Evolutionary conservation across 2,888 invertebrate species (phyloP).

Genomic region (Sceliomorpha sp.): DNA sequence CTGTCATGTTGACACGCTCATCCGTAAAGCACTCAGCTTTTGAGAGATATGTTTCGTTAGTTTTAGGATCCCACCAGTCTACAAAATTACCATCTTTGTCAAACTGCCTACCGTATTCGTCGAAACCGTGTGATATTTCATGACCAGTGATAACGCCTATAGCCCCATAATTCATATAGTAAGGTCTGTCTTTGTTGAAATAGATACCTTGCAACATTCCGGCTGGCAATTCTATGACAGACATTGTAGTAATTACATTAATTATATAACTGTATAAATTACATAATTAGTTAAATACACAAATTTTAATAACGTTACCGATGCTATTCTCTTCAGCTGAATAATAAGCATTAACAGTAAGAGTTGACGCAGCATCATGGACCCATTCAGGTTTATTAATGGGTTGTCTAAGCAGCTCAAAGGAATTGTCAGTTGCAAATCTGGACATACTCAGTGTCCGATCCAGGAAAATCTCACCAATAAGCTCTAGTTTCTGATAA

Average conservation of each 20-base stretch:
- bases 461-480: slow-evolving; percentile 78
- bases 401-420: slow-evolving; percentile 80
- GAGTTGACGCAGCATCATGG: slow-evolving; percentile 80
- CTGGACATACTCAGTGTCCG: slow-evolving; percentile 81
- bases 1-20: too few relatives aligned
- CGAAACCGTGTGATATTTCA: slow-evolving; percentile 95
- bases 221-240: slow-evolving; percentile 91
- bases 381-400: slow-evolving; percentile 82
- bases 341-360: slow-evolving; percentile 83
- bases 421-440: slow-evolving; percentile 81
- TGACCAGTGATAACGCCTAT: slow-evolving; percentile 95
- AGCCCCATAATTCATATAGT: slow-evolving; percentile 94
- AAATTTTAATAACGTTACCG: slow-evolving; percentile 76
- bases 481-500: slow-evolving; percentile 83
- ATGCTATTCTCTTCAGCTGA: slow-evolving; percentile 82
- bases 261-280: neutral
- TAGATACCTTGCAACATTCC: slow-evolving; percentile 96
- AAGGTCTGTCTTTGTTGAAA: slow-evolving; percentile 92
- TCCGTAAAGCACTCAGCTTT: slow-evolving; percentile 94
- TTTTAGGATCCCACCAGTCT: slow-evolving; percentile 94
- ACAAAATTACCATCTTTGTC: slow-evolving; percentile 94
- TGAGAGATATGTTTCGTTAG: slow-evolving; percentile 90
- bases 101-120: slow-evolving; percentile 93
- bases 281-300: slow-evolving; percentile 1
- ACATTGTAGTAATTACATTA: neutral